Base-by-base conservation (phyloP, 2,888 invertebrate species). In the Hipparchia semele region DNA sequence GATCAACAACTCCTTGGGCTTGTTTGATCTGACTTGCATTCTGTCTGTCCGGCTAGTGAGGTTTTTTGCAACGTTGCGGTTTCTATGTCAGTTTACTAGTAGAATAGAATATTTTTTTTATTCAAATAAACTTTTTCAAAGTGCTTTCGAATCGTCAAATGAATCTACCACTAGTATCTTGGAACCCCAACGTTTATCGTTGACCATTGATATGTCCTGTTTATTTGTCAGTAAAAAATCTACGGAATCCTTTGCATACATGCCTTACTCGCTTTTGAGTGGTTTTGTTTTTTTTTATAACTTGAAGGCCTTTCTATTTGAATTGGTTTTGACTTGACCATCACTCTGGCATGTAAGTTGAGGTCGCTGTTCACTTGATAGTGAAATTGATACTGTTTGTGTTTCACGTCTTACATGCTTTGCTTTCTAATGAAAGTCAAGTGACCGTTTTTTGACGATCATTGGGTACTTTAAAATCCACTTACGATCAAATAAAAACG, bases 271-370 rank as follows among this genome's bases (percentile, higher is more conserved):
- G 33, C 33, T 6, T 23, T 65, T 65, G 2, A 3, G 10, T 7
- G 23, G n/a, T 68, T 60, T 62, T 4, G n/a, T 71, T 62, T 72
- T 12, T 64, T 49, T 49, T 68, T 4, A 58, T 51, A 39, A 45
- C 45, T 58, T 13, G 56, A 68, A 49, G 53, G 66, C 60, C 66
- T 66, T 60, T 71, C 70, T 73, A 58, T 70, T 71, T 71, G 51
- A 64, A 73, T 73, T 62, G 62, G 68, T 66, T 67, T 67, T 60
- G 72, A 72, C 72, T 72, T 68, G 72, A 39, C 71, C 68, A 68
- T 72, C 68, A 72, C 56, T 68, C 68, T 62, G 51, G 68, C 68
- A 49, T 68, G 68, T 68, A 59, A 59, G 68, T 12, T 13, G 67
- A 56, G 68, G 56, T 58, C 58, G 45, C 66, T 10, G 58, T 13